Base-by-base conservation (phyloP, 1,140 invertebrate genomes). In the Goniozus legneri region DNA sequence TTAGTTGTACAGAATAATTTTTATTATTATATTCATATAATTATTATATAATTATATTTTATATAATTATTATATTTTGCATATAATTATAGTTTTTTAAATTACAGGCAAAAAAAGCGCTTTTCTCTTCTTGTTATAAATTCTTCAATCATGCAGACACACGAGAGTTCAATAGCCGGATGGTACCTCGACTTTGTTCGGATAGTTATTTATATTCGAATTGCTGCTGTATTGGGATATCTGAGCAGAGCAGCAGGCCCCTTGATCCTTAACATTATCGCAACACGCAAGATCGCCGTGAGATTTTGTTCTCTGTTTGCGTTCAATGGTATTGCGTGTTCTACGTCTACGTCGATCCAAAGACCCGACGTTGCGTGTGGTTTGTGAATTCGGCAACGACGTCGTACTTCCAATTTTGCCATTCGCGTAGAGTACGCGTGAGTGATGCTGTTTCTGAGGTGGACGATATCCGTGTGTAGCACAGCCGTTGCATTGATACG, bases 111-210 rank as follows among this genome's bases (percentile, higher is more conserved):
- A 12, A 22, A 40, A 12, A n/a, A 10, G 24, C 24, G 10, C 4
- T 6, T 27, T 10, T 27, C 24, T 27, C 24, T 27, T 27, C n/a
- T n/a, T n/a, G n/a, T n/a, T n/a, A n/a, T n/a, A n/a, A n/a, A n/a
- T n/a, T n/a, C n/a, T n/a, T n/a, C n/a, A n/a, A n/a, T n/a, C n/a
- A n/a, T n/a, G n/a, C n/a, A n/a, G n/a, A n/a, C n/a, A n/a, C n/a
- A 10, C 4, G 24, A 27, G 24, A 27, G 4, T 27, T 27, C 10
- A 4, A 27, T 10, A 10, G 4, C 4, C 24, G 10, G 24, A 35
- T 16, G 61, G 33, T 73, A 73, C 70, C 70, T 74, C 67, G 27
- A 60, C 71, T 41, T 61, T 66, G 38, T 47, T 60, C 60, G 57
- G 64, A 40, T 60, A 64, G 58, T 50, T 65, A 57, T 64, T 67